phyloP scores from a whole-genome alignment of 2,797 vertebrate species.

The Myotis findleyi region DNA sequence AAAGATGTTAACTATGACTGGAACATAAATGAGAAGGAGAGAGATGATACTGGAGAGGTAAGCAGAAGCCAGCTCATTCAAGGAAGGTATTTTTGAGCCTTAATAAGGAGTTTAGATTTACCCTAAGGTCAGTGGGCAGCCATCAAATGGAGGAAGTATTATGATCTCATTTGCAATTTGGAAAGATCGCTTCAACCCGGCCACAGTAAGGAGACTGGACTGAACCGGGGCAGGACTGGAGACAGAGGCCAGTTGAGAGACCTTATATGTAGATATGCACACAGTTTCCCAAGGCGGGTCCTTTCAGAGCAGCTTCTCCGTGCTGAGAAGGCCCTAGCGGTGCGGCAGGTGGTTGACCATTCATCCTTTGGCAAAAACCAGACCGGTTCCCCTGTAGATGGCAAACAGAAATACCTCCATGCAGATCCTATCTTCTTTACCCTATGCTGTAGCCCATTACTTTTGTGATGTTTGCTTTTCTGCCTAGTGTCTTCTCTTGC shows the following conservation, averaged over 20 bases:
- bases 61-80: background rate
- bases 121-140: background rate
- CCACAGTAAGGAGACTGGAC: background rate
- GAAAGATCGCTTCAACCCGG: background rate
- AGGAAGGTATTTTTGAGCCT: constrained; percentile 17
- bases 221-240: background rate
- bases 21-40: constrained; percentile 5
- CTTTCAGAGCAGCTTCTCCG: background rate
- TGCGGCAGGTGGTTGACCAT: background rate
- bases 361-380: constrained; percentile 34
- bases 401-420: constrained; percentile 9
- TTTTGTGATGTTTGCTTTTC: constrained; percentile 37
- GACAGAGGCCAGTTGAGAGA: background rate
- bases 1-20: constrained; percentile 17
- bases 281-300: background rate
- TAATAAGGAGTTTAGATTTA: constrained; percentile 32
- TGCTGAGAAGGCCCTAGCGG: background rate
- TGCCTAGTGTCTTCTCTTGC: constrained; percentile 7
- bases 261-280: background rate
- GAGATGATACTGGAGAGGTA: background rate
- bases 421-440: background rate
- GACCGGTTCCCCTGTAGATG: background rate
- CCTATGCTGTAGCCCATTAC: background rate
- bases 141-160: background rate
- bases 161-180: constrained; percentile 15